phyloP scores from a whole-genome alignment of 1,140 invertebrate genomes.

The Kradibia gibbosae region DNA sequence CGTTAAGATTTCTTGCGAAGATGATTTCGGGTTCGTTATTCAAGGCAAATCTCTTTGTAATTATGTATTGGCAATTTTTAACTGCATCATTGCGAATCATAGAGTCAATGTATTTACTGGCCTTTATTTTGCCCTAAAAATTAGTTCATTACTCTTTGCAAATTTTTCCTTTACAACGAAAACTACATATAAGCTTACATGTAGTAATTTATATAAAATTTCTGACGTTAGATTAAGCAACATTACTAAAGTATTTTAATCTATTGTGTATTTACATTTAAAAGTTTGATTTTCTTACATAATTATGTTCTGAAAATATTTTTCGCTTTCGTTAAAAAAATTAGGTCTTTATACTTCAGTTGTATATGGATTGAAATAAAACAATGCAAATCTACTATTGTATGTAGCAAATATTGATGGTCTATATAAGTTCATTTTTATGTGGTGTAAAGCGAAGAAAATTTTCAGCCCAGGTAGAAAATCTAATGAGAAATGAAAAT shows the following conservation, averaged over 20 bases:
- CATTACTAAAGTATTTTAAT: not conserved
- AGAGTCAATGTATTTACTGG: constrained; percentile 3
- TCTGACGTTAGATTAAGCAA: not conserved
- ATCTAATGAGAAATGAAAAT: constrained; percentile 11
- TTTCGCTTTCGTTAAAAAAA: constrained; percentile 21
- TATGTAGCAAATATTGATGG: too few species aligned
- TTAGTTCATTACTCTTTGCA: not conserved
- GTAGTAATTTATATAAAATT: not conserved
- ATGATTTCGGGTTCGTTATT: constrained; percentile 12
- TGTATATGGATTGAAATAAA: too few species aligned
- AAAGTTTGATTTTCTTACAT: not conserved
- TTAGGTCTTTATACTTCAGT: not conserved
- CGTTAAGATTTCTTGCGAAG: not conserved
- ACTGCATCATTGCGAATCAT: not conserved
- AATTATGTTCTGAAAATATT: constrained; percentile 24
- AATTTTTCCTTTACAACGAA: not conserved
- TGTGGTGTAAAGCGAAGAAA: not conserved
- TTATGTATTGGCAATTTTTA: not conserved
- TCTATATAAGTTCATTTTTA: not conserved
- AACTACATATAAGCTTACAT: not conserved
- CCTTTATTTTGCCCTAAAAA: not conserved
- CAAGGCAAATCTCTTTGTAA: not conserved
- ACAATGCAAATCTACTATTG: too few species aligned
- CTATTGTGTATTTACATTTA: constrained; percentile 15
- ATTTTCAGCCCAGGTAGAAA: constrained; percentile 11